These are phyloP conservation scores for Papilio machaon DNA, from an alignment of 1,140 invertebrate species.

Conservation along the genomic window DNA sequence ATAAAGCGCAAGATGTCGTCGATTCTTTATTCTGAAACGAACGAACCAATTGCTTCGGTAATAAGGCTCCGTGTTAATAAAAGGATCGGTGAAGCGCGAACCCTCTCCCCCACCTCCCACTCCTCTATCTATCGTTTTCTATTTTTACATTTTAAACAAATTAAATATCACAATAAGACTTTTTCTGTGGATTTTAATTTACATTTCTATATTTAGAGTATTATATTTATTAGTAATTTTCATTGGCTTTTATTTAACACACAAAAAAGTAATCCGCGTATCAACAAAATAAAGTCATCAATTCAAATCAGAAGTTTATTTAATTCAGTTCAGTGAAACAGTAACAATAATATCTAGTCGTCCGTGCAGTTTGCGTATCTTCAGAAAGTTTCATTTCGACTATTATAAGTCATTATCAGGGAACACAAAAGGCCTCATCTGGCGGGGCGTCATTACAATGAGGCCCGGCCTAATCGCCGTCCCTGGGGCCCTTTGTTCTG, in stretches of 20 bases:
- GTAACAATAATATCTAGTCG: conserved; percentile 15
- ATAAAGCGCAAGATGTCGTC: conserved; percentile 73
- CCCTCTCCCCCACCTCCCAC: neutral
- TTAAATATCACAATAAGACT: neutral
- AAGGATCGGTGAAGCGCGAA: conserved; percentile 59
- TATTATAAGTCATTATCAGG: conserved; percentile 70
- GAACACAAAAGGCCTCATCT: conserved; percentile 73
- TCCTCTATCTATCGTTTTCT: neutral
- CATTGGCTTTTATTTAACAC: neutral
- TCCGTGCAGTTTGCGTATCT: conserved; percentile 39
- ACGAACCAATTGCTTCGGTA: conserved; percentile 74
- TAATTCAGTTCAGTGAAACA: neutral
- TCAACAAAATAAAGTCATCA: neutral
- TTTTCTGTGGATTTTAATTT: neutral
- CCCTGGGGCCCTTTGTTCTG: conserved; percentile 59
- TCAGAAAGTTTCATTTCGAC: conserved; percentile 69
- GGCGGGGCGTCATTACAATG: conserved; percentile 64
- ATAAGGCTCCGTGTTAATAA: conserved; percentile 71
- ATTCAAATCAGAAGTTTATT: neutral
- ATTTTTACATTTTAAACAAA: neutral
- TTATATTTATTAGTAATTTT: neutral
- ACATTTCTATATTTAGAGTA: neutral
- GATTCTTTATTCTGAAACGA: conserved; percentile 71
- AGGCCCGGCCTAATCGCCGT: conserved; percentile 61
- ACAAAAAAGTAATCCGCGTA: neutral